phyloP scores from a whole-genome alignment of 2,888 invertebrate genomes.

The Hyles lineata region DNA sequence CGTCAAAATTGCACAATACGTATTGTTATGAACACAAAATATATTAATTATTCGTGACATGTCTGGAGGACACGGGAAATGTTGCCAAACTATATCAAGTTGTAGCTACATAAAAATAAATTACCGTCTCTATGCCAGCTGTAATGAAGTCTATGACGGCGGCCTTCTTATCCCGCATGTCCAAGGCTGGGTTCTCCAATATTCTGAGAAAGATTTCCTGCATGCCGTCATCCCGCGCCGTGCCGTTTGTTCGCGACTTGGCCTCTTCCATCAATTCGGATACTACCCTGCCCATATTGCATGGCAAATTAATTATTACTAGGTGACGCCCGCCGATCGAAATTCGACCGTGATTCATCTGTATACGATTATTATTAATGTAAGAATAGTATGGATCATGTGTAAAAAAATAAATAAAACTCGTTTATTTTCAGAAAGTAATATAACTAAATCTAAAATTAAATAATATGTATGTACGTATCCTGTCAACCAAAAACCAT shows the following conservation, averaged over 20 bases:
- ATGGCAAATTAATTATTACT: conserved; percentile 24
- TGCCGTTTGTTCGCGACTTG: conserved; percentile 82
- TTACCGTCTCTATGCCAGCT: conserved; percentile 93
- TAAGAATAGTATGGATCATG: no score
- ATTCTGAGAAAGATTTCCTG: conserved; percentile 91
- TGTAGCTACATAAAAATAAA: conserved; percentile 18
- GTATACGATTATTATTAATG: no score
- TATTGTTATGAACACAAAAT: background rate
- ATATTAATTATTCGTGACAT: conserved; percentile 9
- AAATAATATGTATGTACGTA: no score
- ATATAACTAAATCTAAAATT: no score
- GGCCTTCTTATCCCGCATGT: conserved; percentile 92
- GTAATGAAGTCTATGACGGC: conserved; percentile 94
- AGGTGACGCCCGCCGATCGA: background rate
- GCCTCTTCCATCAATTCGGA: conserved; percentile 91
- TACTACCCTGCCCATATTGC: conserved; percentile 85
- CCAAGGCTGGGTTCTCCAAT: conserved; percentile 88
- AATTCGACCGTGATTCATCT: background rate
- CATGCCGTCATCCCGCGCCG: conserved; percentile 84
- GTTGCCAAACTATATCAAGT: background rate
- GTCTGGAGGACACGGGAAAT: conserved; percentile 1
- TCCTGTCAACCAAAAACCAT: no score
- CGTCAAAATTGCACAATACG: no score
- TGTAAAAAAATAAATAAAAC: no score
- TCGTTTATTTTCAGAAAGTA: no score